A percentile compares a stretch with the other conserved stretches of the same genome.
These are phyloP conservation scores for Trachymyrmex septentrionalis DNA, from an alignment of 1,140 invertebrate genomes.

Conservation along the genomic window DNA sequence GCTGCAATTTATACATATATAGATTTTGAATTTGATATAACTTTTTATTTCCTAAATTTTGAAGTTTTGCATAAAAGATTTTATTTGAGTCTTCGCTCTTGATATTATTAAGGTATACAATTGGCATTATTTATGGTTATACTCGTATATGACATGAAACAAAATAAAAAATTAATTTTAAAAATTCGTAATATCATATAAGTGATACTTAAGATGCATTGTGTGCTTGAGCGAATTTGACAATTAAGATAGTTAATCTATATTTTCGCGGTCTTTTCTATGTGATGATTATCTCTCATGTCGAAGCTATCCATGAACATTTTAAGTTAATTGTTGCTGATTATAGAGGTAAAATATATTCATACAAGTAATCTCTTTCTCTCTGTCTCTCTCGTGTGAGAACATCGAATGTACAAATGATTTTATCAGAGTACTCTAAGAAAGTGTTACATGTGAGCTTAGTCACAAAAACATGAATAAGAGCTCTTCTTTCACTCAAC, in stretches of 20 bases:
- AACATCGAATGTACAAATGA: background rate
- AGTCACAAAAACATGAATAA: conserved; percentile 32
- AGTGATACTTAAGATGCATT: background rate
- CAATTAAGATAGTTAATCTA: background rate
- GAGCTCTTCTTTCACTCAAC: background rate
- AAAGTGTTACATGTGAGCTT: conserved; percentile 12
- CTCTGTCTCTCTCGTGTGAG: background rate
- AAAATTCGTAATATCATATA: background rate
- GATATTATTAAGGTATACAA: background rate
- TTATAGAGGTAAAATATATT: background rate
- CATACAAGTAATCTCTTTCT: background rate
- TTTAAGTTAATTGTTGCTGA: background rate
- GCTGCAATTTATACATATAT: background rate
- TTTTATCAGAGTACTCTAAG: conserved; percentile 14
- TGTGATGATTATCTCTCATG: background rate
- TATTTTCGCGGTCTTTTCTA: background rate
- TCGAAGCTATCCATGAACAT: background rate
- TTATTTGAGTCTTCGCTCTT: background rate
- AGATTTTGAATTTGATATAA: background rate
- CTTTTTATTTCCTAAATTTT: background rate
- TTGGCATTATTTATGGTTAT: background rate
- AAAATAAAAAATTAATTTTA: background rate
- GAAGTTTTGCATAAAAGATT: background rate
- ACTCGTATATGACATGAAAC: background rate
- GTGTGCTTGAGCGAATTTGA: background rate